Evolutionary conservation across 2,113 vertebrate genomes (phyloP).

Genomic region (Physeter macrocephalus): DNA sequence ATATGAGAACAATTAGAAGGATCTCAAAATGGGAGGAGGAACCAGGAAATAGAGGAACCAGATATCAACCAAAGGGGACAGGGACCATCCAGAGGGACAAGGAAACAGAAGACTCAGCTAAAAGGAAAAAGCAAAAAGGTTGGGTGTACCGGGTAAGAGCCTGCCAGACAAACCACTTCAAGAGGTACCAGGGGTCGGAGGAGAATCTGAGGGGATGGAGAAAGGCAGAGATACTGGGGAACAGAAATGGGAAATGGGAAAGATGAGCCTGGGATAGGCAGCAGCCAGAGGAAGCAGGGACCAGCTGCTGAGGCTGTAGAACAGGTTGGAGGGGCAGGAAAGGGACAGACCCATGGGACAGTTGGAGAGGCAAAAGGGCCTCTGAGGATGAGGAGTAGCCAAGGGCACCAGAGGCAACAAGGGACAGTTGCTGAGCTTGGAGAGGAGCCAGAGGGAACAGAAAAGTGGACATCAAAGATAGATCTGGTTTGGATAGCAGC

Average conservation of each 20-base stretch:
- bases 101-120: not conserved
- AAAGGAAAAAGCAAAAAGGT: not conserved
- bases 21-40: not conserved
- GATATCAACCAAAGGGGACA: not conserved
- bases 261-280: not conserved
- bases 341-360: not conserved
- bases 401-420: not conserved
- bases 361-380: not conserved
- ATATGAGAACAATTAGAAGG: not conserved
- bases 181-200: not conserved
- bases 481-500: not conserved
- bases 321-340: not conserved
- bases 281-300: not conserved
- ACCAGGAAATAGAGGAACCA: not conserved
- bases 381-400: not conserved
- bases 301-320: not conserved
- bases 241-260: not conserved
- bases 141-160: not conserved
- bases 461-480: not conserved
- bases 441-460: not conserved
- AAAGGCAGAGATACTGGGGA: not conserved
- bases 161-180: not conserved
- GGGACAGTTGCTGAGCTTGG: not conserved
- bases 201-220: not conserved
- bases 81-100: not conserved